A percentile compares a stretch with the other conserved stretches of the same genome.
phyloP scores from a whole-genome alignment of 2,113 vertebrate species.

The Notarius lentiginosus region DNA sequence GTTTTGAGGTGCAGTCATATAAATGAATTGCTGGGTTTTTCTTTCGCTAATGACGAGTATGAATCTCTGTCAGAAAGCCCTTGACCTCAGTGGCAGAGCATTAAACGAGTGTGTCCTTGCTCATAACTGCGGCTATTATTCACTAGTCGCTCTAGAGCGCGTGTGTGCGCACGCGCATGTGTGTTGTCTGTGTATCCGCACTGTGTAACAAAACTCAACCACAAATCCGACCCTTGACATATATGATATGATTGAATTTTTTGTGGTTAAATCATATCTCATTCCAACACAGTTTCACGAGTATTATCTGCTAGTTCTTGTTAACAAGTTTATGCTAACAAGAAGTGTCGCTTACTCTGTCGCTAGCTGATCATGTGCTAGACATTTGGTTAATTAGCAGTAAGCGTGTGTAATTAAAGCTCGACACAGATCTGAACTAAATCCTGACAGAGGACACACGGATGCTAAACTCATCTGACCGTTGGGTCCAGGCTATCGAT shows the following conservation, averaged over 20 bases:
- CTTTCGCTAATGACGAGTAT: constrained; percentile 50
- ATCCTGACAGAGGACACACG: neutral
- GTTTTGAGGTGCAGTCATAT: constrained; percentile 51
- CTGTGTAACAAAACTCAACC: neutral
- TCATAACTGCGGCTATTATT: constrained; percentile 69
- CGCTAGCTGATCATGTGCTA: neutral
- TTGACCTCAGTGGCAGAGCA: constrained; percentile 48
- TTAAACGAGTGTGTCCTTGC: constrained; percentile 66
- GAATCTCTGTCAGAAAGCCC: constrained; percentile 54
- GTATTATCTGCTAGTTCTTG: neutral
- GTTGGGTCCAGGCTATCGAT: too few relatives aligned
- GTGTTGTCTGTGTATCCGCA: neutral
- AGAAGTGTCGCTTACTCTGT: neutral
- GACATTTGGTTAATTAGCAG: neutral
- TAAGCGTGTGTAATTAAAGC: neutral
- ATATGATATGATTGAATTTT: neutral
- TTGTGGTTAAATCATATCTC: too few relatives aligned
- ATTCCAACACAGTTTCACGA: neutral
- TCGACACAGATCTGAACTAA: neutral
- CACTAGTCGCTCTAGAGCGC: constrained; percentile 38
- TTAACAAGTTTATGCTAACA: neutral
- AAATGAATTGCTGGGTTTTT: constrained; percentile 49
- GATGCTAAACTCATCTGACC: too few relatives aligned
- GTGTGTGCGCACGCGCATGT: neutral
- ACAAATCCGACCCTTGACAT: neutral